Conservation (phyloP, 1,140 invertebrate species). For the Holcopasites calliopsidis region DNA sequence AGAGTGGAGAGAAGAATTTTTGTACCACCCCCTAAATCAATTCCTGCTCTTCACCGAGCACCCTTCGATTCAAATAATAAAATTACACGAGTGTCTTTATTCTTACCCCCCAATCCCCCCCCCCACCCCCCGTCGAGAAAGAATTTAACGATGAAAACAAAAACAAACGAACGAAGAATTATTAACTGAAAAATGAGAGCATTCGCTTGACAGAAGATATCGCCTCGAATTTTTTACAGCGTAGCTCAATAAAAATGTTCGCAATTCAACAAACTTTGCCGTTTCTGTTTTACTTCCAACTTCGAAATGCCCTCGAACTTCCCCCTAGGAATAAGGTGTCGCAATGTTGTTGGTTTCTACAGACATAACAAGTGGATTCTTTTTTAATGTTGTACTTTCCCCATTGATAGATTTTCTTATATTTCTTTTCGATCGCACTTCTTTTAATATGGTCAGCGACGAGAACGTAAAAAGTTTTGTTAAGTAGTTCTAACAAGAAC, state of each 20-base stretch:
- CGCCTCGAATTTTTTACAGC: conserved; percentile 26
- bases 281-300: neutral
- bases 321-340: too few species aligned
- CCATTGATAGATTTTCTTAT: too few species aligned
- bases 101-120: too few species aligned
- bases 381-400: too few species aligned
- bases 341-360: too few species aligned
- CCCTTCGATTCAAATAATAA: conserved; percentile 20
- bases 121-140: too few species aligned
- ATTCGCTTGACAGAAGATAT: conserved; percentile 15
- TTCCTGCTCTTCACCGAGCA: conserved; percentile 48
- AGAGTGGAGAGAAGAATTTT: conserved; percentile 41
- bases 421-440: too few species aligned
- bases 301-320: neutral
- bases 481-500: too few species aligned
- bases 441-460: too few species aligned
- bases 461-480: too few species aligned
- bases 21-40: conserved; percentile 38
- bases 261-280: neutral
- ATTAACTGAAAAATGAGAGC: neutral
- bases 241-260: conserved; percentile 34
- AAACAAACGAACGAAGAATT: neutral
- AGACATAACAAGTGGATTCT: too few species aligned
- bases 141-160: neutral
- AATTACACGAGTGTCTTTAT: conserved; percentile 26